These are phyloP conservation scores for Potorous gilbertii DNA, from an alignment of 2,797 vertebrate genomes.

Conservation along the genomic window DNA sequence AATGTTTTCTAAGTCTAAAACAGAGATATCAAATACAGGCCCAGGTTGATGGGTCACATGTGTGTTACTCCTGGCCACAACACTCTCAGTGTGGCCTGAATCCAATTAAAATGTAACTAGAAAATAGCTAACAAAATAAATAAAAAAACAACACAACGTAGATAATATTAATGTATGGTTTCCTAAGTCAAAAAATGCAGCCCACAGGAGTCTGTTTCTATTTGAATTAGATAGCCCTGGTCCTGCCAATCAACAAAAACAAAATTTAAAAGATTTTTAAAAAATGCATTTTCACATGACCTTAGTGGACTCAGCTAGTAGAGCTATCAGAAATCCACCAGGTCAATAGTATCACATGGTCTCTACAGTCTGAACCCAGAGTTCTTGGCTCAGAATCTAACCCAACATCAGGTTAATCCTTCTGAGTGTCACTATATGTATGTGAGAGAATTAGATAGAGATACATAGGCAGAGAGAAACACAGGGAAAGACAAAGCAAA, in stretches of 20 bases:
- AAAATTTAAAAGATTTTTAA: no score
- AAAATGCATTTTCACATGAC: neutral
- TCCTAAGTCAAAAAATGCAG: neutral
- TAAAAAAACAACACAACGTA: neutral
- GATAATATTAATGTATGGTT: neutral
- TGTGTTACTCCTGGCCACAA: no score
- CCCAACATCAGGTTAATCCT: neutral
- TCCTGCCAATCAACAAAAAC: neutral
- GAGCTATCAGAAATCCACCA: neutral
- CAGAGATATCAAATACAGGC: neutral
- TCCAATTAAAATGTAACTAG: neutral
- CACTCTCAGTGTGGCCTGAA: neutral
- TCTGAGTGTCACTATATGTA: neutral
- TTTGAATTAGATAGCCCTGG: neutral
- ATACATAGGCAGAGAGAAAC: neutral
- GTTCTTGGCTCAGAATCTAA: slow-evolving; percentile 26
- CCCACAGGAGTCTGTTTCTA: neutral
- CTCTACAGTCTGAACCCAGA: neutral
- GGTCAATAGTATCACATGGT: neutral
- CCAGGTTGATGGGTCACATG: neutral
- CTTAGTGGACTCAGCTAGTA: neutral
- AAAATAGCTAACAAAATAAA: neutral
- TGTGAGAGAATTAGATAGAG: no score
- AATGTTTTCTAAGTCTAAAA: neutral
- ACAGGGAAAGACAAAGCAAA: neutral